A percentile compares a stretch with the other conserved stretches of the same genome.
Conservation (phyloP, 2,888 invertebrate genomes). For the Perithous albicinctus region DNA sequence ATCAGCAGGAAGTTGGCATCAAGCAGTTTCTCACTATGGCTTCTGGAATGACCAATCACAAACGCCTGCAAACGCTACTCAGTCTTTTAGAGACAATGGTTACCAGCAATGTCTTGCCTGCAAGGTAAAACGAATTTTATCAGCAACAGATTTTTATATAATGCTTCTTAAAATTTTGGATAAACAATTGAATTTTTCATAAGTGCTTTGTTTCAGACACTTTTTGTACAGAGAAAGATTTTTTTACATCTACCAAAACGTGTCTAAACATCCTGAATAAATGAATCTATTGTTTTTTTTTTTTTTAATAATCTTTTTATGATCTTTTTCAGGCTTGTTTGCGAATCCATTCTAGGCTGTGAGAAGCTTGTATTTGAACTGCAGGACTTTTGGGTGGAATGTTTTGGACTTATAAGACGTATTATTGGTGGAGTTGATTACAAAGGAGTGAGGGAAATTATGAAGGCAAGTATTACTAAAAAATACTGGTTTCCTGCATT, state of each 20-base stretch:
- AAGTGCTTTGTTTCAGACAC: too few species aligned
- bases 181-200: not conserved
- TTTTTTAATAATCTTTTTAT: not conserved
- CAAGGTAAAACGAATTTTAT: conserved; percentile 86
- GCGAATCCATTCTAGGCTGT: conserved; percentile 93
- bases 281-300: not conserved
- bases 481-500: not conserved
- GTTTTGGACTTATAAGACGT: conserved; percentile 93
- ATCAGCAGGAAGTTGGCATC: conserved; percentile 91
- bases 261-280: too few species aligned
- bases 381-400: conserved; percentile 95
- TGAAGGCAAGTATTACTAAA: conserved; percentile 88
- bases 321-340: conserved; percentile 89
- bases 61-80: conserved; percentile 91
- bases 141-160: conserved; percentile 21
- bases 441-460: conserved; percentile 96
- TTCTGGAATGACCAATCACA: conserved; percentile 90
- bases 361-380: conserved; percentile 93
- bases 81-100: conserved; percentile 92
- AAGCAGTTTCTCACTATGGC: conserved; percentile 91
- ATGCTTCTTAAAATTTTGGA: not conserved
- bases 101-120: conserved; percentile 89
- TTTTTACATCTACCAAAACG: too few species aligned
- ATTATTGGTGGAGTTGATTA: conserved; percentile 97
- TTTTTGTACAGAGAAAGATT: too few species aligned